Conservation (phyloP, 2,113 vertebrate species). For the Eupsittula cactorum region DNA sequence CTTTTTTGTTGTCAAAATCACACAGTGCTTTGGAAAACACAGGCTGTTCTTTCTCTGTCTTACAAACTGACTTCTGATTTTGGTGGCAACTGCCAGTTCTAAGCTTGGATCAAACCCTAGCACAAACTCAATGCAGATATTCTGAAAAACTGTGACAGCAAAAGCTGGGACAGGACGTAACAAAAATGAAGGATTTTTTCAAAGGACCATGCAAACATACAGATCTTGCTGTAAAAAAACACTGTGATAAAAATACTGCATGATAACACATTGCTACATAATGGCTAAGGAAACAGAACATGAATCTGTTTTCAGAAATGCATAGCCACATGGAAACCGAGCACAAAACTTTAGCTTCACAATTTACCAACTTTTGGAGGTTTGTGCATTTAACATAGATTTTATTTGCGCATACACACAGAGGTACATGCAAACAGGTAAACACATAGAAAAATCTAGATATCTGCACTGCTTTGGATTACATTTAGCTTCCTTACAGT, state of each 20-base stretch:
- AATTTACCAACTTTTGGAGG: not conserved
- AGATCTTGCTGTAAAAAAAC: not conserved
- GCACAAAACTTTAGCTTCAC: not conserved
- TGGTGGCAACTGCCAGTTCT: not conserved
- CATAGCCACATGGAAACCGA: not conserved
- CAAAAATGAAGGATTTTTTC: not conserved
- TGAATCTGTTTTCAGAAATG: not conserved
- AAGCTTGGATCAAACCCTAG: not conserved
- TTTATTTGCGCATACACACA: not conserved
- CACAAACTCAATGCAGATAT: not conserved
- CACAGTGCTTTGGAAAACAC: not conserved
- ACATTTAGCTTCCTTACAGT: not conserved
- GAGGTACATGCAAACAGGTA: not conserved
- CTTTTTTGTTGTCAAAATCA: not conserved
- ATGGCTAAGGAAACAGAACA: not conserved
- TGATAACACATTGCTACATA: not conserved
- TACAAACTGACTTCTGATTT: not conserved
- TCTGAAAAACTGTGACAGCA: not conserved
- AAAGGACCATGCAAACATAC: fast-evolving
- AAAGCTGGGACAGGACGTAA: not conserved
- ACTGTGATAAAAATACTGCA: not conserved
- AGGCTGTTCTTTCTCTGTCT: not conserved
- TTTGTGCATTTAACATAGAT: not conserved
- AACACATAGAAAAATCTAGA: not conserved
- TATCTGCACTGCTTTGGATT: not conserved